These are phyloP conservation scores for Lysandra bellargus DNA, from an alignment of 2,888 invertebrate genomes.

Conservation along the genomic window DNA sequence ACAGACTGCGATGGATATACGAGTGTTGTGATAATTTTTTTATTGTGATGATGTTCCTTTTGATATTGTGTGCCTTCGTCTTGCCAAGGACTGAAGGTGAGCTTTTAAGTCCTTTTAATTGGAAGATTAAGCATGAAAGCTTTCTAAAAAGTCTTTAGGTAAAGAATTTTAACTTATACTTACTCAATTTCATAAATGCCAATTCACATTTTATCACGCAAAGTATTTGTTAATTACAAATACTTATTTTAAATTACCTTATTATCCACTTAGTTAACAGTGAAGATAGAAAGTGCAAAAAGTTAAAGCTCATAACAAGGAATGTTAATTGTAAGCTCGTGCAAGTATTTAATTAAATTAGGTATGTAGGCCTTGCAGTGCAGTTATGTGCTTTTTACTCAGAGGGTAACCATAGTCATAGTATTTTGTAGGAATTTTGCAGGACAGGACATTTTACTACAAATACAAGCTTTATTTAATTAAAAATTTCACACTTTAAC, in stretches of 20 bases:
- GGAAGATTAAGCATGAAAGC: background rate
- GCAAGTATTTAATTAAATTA: conserved; percentile 3
- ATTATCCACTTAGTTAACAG: background rate
- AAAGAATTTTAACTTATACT: background rate
- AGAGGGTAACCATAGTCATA: background rate
- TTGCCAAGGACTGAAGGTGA: conserved; percentile 46
- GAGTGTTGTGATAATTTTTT: conserved; percentile 32
- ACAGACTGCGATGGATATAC: conserved; percentile 24
- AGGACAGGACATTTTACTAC: background rate
- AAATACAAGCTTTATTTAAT: no score
- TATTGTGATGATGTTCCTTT: conserved; percentile 47
- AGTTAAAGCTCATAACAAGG: background rate
- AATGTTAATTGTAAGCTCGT: background rate
- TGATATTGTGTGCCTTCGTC: conserved; percentile 43
- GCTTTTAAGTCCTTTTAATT: conserved; percentile 37
- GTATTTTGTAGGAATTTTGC: background rate
- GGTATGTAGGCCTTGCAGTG: conserved; percentile 13
- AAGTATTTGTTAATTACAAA: background rate
- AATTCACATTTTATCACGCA: background rate
- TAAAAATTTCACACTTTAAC: no score
- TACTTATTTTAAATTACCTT: background rate
- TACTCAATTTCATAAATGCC: background rate
- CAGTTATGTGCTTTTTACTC: conserved; percentile 15
- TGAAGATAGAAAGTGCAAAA: background rate
- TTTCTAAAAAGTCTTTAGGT: background rate